Conservation (phyloP, 1,140 invertebrate species). For the Phymorhynchus buccinoides region DNA sequence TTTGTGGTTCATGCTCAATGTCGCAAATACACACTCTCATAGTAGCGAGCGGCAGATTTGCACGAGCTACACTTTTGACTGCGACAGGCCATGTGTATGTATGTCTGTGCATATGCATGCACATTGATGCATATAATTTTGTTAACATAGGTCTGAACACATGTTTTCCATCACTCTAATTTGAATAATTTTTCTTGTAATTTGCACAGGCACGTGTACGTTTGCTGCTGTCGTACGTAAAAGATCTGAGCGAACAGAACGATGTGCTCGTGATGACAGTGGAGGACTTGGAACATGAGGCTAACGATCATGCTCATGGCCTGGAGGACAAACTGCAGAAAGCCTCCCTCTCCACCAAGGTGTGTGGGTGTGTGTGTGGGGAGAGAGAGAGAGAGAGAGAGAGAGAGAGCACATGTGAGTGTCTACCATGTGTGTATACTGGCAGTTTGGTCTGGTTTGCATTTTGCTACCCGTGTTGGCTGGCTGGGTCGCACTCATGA, state of each 20-base stretch:
- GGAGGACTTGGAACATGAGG: conserved; percentile 72
- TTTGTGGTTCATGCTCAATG: no score
- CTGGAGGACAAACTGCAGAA: conserved; percentile 69
- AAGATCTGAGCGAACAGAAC: conserved; percentile 72
- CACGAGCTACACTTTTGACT: no score
- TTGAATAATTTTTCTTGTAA: background rate
- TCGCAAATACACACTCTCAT: no score
- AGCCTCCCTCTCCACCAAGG: conserved; percentile 61
- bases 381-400: background rate
- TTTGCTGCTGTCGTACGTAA: conserved; percentile 70
- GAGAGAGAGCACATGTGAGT: background rate
- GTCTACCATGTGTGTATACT: background rate
- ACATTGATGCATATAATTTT: no score
- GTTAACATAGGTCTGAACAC: no score
- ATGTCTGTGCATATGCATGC: no score
- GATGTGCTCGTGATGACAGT: conserved; percentile 72
- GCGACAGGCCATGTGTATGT: no score
- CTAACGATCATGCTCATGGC: conserved; percentile 65
- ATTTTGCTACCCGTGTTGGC: no score
- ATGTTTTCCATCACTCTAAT: background rate
- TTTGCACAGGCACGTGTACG: conserved; percentile 59
- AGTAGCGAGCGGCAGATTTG: no score
- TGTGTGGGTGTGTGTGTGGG: background rate
- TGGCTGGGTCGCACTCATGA: no score
- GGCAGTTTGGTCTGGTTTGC: background rate